Conservation (phyloP, 2,113 vertebrate species). For the Pomatostomus ruficeps region DNA sequence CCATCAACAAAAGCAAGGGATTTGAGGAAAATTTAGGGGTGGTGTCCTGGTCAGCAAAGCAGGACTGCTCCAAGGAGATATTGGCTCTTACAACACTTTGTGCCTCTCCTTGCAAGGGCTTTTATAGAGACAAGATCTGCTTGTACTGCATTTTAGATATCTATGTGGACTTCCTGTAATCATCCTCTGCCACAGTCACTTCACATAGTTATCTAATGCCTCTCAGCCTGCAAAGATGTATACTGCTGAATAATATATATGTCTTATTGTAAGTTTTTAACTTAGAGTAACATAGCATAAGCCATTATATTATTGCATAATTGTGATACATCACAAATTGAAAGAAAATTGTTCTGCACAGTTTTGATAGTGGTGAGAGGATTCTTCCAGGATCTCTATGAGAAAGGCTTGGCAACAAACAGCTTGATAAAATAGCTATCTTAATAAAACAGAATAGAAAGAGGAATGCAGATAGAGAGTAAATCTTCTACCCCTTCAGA, state of each 20-base stretch:
- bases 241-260: neutral
- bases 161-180: neutral
- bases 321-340: neutral
- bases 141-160: neutral
- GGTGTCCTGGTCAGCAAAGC: neutral
- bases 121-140: neutral
- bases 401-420: neutral
- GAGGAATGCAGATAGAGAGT: neutral
- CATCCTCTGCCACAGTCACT: neutral
- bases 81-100: neutral
- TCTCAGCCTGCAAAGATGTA: neutral
- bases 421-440: neutral
- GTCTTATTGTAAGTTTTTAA: neutral
- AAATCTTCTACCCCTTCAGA: neutral
- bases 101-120: fast-evolving
- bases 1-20: neutral
- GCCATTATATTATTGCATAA: neutral
- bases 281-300: neutral
- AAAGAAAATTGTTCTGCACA: neutral
- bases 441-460: neutral
- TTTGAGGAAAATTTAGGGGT: neutral
- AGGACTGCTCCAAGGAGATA: neutral
- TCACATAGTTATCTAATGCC: neutral
- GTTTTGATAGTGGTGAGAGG: neutral
- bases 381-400: neutral